Conservation (phyloP, 2,797 vertebrate species). For the Gallirallus australis region DNA sequence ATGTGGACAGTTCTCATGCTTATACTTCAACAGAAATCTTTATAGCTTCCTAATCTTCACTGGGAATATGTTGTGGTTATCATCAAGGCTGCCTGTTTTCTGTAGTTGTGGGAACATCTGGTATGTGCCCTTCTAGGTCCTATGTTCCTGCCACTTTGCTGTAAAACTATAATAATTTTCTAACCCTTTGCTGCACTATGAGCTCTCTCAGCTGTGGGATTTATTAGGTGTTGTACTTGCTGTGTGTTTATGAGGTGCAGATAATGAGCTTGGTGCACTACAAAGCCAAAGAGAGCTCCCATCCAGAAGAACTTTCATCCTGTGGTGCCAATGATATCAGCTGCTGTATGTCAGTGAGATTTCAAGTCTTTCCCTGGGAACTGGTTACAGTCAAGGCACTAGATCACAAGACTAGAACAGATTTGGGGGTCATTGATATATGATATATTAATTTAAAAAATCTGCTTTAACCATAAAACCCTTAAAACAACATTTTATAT, state of each 20-base stretch:
- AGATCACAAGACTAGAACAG: not conserved
- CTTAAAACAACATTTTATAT: accelerated
- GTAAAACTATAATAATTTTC: not conserved
- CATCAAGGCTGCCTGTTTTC: not conserved
- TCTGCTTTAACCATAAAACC: not conserved
- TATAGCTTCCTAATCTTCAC: not conserved
- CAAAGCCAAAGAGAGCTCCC: not conserved
- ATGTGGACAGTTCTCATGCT: not conserved
- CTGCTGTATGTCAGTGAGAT: not conserved
- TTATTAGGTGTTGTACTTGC: slow-evolving; percentile 6
- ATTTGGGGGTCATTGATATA: not conserved
- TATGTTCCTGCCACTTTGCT: not conserved
- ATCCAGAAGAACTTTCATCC: not conserved
- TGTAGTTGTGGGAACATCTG: not conserved
- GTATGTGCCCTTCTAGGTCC: not conserved
- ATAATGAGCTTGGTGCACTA: not conserved
- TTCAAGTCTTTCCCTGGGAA: not conserved
- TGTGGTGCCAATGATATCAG: not conserved
- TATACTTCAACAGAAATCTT: not conserved
- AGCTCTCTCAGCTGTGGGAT: not conserved
- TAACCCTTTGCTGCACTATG: not conserved
- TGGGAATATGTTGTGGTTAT: not conserved
- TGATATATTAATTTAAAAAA: too few species aligned
- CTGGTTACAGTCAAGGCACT: not conserved
- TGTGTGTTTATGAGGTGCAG: slow-evolving; percentile 23